Conservation (phyloP, 1,140 invertebrate genomes). For the Forficula auricularia region DNA sequence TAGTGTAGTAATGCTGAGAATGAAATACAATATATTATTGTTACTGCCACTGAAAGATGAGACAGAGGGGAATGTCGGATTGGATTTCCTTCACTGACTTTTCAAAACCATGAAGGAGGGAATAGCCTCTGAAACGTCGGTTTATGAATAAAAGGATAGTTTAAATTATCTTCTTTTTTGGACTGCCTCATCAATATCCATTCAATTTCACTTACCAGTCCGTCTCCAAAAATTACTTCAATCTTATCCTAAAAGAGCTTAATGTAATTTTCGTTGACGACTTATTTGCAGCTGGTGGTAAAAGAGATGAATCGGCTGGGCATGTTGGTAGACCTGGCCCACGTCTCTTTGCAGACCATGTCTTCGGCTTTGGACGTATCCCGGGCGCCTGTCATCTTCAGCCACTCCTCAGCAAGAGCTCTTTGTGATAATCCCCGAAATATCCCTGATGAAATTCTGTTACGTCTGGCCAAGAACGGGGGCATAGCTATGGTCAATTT, state of each 20-base stretch:
- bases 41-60: too few species aligned
- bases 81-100: too few species aligned
- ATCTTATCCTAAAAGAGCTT: too few species aligned
- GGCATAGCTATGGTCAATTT: conserved; percentile 83
- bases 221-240: background rate
- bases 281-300: conserved; percentile 45
- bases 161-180: background rate
- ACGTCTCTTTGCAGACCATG: conserved; percentile 67
- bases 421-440: conserved; percentile 73
- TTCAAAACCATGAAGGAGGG: too few species aligned
- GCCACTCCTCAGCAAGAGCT: conserved; percentile 67
- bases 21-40: too few species aligned
- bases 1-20: too few species aligned
- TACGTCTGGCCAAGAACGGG: conserved; percentile 55
- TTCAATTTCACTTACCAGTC: background rate
- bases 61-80: too few species aligned
- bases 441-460: conserved; percentile 66
- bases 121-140: too few species aligned
- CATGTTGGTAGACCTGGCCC: conserved; percentile 82
- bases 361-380: conserved; percentile 53
- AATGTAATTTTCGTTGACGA: background rate
- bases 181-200: background rate
- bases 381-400: conserved; percentile 72
- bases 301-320: conserved; percentile 71
- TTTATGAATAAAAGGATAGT: too few species aligned